Conservation (phyloP, 2,113 vertebrate species). For the Aphyosemion australe region DNA sequence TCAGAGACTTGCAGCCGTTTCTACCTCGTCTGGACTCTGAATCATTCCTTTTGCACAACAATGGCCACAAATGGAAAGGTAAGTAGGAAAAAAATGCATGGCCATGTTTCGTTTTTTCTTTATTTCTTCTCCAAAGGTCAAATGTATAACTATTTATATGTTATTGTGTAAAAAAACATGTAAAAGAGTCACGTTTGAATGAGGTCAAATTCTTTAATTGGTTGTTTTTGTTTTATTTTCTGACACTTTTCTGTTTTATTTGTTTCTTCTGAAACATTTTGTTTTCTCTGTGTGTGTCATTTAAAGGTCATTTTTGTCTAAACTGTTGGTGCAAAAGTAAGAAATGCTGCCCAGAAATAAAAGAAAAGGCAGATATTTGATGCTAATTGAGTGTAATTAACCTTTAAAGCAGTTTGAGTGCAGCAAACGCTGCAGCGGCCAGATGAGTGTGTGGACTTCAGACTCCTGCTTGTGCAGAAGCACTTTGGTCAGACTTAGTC, state of each 20-base stretch:
- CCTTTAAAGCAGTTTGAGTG: not conserved
- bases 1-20: too few relatives aligned
- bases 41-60: not conserved
- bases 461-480: not conserved
- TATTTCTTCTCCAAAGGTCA: not conserved
- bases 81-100: not conserved
- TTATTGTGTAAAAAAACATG: not conserved
- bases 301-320: not conserved
- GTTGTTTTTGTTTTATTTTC: too few relatives aligned
- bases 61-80: constrained; percentile 57
- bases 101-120: not conserved
- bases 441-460: not conserved
- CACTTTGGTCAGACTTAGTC: not conserved
- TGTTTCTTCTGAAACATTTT: not conserved
- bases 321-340: not conserved
- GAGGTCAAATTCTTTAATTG: too few relatives aligned
- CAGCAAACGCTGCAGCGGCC: not conserved
- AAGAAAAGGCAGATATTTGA: not conserved
- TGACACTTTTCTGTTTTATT: not conserved
- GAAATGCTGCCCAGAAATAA: not conserved
- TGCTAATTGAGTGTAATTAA: not conserved
- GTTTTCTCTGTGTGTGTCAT: too few relatives aligned
- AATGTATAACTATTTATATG: not conserved
- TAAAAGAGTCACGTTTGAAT: not conserved
- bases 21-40: not conserved